Evolutionary conservation across 2,797 vertebrate species (phyloP), one percentile per base, ranked within the genome.

Genomic region (Acipenser ruthenus): DNA sequence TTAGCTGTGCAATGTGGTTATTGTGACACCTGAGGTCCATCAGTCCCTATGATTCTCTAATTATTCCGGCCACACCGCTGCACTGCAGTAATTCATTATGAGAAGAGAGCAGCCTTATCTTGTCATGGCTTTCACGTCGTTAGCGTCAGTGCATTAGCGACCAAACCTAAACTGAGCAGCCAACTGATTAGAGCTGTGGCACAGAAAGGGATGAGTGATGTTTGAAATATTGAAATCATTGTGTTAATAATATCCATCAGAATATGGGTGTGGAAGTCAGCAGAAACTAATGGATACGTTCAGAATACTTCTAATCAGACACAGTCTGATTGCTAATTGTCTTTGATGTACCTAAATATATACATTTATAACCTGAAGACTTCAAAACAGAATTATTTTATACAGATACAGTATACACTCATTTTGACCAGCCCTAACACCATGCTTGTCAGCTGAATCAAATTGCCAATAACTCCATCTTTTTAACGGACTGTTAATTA

Each of bases 111-210:
- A 13, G 10, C 48, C 83, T 90, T 91, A 91, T 90, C 89, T 89
- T 76, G 84, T 84, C 86, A 70, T 75, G 67, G 72, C 76, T 75
- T 73, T 37, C n/a, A 6, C 78, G 82, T 84, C 87, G 79, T 84
- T 84, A 86, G 75, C 71, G 78, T 67, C 71, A 78, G 69, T 63
- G 85, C 85, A 84, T 84, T 85, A 84, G 85, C 81, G 84, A 83
- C 80, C 82, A 49, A 71, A 74, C 70, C 74, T 79, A 74, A 82
- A 77, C 76, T 78, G 69, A 66, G 72, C 69, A 0, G 75, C 70
- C 80, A 3, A 71, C 18, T 65, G 80, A 88, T 88, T 84, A 85
- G 67, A 72, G 77, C 58, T 0, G 62, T 52, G n/a, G 71, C 37
- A 55, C 9, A n/a, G 3, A 55, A 10, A 55, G n/a, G 55, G 68